Conservation (phyloP, 1,140 invertebrate genomes). For the Pantala flavescens region DNA sequence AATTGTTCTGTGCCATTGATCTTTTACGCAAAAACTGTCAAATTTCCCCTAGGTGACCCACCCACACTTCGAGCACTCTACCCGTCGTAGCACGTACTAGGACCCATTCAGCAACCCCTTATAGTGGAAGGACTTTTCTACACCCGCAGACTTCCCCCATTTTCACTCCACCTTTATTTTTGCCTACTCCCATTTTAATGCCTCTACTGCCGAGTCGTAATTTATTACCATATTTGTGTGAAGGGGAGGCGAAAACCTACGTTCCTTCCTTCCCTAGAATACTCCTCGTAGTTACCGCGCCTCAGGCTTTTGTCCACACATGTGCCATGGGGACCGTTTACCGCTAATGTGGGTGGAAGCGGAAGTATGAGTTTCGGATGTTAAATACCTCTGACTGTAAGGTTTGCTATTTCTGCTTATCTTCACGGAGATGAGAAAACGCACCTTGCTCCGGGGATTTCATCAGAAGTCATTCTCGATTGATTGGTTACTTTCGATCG, state of each 20-base stretch:
- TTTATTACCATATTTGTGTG: background rate
- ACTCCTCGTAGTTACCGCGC: background rate
- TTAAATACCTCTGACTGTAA: background rate
- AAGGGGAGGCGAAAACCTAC: background rate
- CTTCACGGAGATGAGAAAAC: too few relatives aligned
- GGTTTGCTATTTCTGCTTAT: too few relatives aligned
- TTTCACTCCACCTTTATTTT: background rate
- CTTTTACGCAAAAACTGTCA: background rate
- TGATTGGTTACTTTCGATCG: too few relatives aligned
- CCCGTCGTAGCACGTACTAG: too few relatives aligned
- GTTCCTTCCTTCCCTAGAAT: background rate
- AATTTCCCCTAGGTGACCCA: background rate
- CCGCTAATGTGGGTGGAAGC: background rate
- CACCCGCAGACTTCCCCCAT: background rate
- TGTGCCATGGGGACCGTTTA: background rate
- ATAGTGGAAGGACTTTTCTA: background rate
- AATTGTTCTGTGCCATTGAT: background rate
- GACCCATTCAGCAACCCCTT: background rate
- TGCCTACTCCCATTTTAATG: background rate
- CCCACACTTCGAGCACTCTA: too few relatives aligned
- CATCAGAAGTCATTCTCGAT: too few relatives aligned
- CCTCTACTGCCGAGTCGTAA: background rate
- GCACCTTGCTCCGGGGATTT: too few relatives aligned
- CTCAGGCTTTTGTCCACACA: background rate
- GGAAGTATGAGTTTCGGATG: background rate